Percentiles rank a stretch among this genome's conserved stretches.
These are phyloP conservation scores for Gari tellinella DNA, from an alignment of 2,888 invertebrate genomes.

Conservation along the genomic window DNA sequence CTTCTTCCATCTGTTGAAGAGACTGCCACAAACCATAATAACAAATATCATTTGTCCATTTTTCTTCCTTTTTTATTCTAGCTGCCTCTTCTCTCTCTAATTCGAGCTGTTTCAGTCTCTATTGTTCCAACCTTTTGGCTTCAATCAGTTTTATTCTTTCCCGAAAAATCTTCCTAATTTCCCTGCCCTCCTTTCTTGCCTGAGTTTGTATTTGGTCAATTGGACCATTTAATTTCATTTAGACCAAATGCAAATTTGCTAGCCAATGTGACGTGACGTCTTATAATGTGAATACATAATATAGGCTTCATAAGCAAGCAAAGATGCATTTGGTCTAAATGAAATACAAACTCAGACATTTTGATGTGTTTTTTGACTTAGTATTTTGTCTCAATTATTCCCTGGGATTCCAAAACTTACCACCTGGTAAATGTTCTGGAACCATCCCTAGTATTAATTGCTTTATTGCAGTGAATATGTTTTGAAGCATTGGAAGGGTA, in stretches of 20 bases:
- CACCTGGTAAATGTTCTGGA: constrained; percentile 27
- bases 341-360: constrained; percentile 32
- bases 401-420: constrained; percentile 18
- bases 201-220: constrained; percentile 31
- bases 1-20: constrained; percentile 42
- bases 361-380: constrained; percentile 37
- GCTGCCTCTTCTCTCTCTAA: constrained; percentile 31
- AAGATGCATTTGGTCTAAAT: constrained; percentile 33
- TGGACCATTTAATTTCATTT: constrained; percentile 47
- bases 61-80: constrained; percentile 33
- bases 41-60: constrained; percentile 46
- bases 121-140: constrained; percentile 27
- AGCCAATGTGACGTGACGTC: constrained; percentile 46
- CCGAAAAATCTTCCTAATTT: constrained; percentile 36
- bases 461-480: constrained; percentile 11
- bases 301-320: constrained; percentile 27
- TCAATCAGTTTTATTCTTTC: constrained; percentile 34
- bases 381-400: neutral
- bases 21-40: constrained; percentile 56
- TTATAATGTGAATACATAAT: constrained; percentile 37
- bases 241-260: constrained; percentile 34
- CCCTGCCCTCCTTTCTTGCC: constrained; percentile 36
- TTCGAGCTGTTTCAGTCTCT: constrained; percentile 16
- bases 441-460: constrained; percentile 35
- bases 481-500: constrained; percentile 7